Evolutionary conservation across 2,888 invertebrate genomes (phyloP).

Genomic region (Heteromurus nitidus): DNA sequence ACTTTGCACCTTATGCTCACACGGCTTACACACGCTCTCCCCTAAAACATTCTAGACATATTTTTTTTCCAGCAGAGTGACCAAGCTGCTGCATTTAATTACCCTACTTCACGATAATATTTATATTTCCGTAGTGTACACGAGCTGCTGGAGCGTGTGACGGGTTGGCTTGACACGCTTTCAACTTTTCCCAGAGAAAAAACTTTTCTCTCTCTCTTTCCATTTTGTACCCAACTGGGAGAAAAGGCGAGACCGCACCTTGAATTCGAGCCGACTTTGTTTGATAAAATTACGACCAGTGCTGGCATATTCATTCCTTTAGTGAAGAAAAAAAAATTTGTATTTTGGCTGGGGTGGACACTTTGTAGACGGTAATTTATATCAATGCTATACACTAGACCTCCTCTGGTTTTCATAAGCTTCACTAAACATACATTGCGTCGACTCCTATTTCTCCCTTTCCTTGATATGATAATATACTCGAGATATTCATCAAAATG

Average conservation of each 20-base stretch:
- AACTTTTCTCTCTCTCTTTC: too few species aligned
- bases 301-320: too few species aligned
- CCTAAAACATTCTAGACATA: not conserved
- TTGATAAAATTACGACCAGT: constrained; percentile 47
- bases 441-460: too few species aligned
- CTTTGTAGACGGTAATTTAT: constrained; percentile 5
- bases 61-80: not conserved
- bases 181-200: not conserved
- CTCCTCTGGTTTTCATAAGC: not conserved
- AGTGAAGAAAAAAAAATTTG: not conserved
- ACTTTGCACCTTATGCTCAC: not conserved
- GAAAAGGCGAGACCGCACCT: constrained; percentile 41
- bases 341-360: not conserved
- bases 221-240: constrained; percentile 6
- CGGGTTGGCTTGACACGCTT: too few species aligned
- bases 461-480: too few species aligned
- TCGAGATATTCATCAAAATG: constrained; percentile 40
- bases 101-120: constrained; percentile 46
- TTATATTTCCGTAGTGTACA: constrained; percentile 33
- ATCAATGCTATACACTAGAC: not conserved
- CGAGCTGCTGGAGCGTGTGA: not conserved
- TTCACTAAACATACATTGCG: too few species aligned
- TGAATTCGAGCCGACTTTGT: constrained; percentile 46
- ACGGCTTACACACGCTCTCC: not conserved
- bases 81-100: constrained; percentile 50